Evolutionary conservation across 2,113 vertebrate species (phyloP), one percentile per base, ranked within the genome.

Genomic region (Ptychochromis oligacanthus): DNA sequence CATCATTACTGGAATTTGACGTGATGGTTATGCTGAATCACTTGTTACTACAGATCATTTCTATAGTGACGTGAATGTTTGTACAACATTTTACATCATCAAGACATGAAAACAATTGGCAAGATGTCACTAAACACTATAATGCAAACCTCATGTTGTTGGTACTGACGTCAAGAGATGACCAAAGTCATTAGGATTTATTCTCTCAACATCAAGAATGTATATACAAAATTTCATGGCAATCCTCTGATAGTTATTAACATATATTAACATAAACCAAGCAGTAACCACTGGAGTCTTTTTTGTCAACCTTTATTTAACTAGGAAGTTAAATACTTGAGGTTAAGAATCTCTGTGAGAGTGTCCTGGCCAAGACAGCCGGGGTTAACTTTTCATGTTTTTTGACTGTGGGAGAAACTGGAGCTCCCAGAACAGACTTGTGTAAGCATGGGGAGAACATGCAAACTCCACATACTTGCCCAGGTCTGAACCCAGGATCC

Each of bases 331-430:
- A 67, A 67, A 49, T 13, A 6, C 15, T 49, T 49, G 40, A 3
- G 40, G 64, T 67, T 12, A 67, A 67, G 40, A 67, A 67, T 49
- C 8, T 67, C 64, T 49, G 46, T 18, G 40, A 67, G 46, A 67
- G 5, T 0, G 0, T 49, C 22, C 14, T 6, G 11, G 46, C 14
- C 40, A 18, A 67, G 40, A 67, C 46, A 18, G 40, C 8, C 64
- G 1, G 64, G 0, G 64, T 46, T 67, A 67, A 46, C 40, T 46
- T 67, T 67, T 46, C 3, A 0, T 49, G 64, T 28, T 67, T 49
- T 46, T 67, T 8, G 0, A 67, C 40, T 46, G 15, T 67, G 22
- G 64, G 64, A 67, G 14, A 67, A 67, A 28, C 22, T 22, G 46
- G 3, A 49, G 15, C 38, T 46, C 38, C n/a, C 62, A 26, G 38